Base-by-base conservation (phyloP, 2,113 vertebrate genomes). In the Rutilus rutilus region DNA sequence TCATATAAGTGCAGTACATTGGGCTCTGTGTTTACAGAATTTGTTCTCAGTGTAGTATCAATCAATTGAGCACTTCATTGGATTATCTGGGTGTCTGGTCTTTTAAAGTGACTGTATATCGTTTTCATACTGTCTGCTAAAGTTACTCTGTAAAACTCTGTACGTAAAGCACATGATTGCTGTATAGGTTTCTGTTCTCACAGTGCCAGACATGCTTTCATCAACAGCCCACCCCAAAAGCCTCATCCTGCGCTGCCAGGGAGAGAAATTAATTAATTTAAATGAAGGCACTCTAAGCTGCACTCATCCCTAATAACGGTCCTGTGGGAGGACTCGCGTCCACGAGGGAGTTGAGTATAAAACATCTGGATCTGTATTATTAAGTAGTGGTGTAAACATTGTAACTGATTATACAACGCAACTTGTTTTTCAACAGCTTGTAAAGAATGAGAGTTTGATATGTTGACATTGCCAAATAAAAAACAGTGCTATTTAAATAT, bases 41-140 rank as follows among this genome's bases (percentile, higher is more conserved):
- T 30, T 65, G 9, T 15, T 69, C 30, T 33, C 3, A 33, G 30
- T 19, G 17, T 85, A 60, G 33, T 73, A 67, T 74, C 84, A 88
- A 89, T 89, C 73, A 74, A 25, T 87, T 87, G 83, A 87, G 57
- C 76, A 47, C 62, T 57, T 84, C 86, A 79, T 69, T 79, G 47
- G 76, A 78, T 86, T 52, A 85, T 87, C 54, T 71, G 71, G 74
- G 83, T 82, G 11, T 82, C 50, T 83, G 50, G 10, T 86, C 33
- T 69, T 86, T 89, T 86, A 88, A 87, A 83, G 86, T 65, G 64
- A 69, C 62, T 11, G 60, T 21, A 69, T 83, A 86, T 88, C 65
- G 82, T 85, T 88, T 88, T 82, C 83, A 86, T 2, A n/a, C 60
- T 33, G 11, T 21, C 57, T 74, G 87, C 78, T 90, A 73, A 65